Evolutionary conservation across 2,888 invertebrate species (phyloP), one percentile per base, ranked within the genome.

Genomic region (Meloe dianella): DNA sequence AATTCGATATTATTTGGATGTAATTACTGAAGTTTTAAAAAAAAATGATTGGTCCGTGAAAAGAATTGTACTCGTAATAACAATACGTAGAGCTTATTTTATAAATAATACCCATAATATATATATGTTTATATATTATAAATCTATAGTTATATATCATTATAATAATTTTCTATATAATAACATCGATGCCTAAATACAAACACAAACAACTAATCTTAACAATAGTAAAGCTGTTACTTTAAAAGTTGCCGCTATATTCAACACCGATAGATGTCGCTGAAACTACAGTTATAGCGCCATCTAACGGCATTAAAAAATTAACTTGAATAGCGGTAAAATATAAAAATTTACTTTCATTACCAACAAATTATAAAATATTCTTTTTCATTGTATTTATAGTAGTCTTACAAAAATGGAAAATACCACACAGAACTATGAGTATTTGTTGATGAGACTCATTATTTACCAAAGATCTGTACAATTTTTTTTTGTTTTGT

Each of bases 21-120:
- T 61, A 67, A 65, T 41, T n/a, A 41, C 41, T 63, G 51, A 63
- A 60, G 41, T 47, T 64, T 65, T 67, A 30, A 72, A 68, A 65
- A 63, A 63, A 67, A 68, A 68, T 70, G 67, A 69, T 77, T 77
- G 77, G 78, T 78, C 78, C 78, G 65, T 75, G 71, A 76, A 78
- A 77, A 68, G 75, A 78, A 78, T 78, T 78, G 78, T 78, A 78
- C 78, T 77, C 71, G 66, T 71, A 64, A 70, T 69, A 66, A 71
- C 62, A 35, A 54, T 66, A 68, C 30, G 60, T 41, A 64, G 65
- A 63, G 66, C 60, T 61, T 59, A 68, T 63, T 30, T 63, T 63
- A 68, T 63, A 60, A 64, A 24, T 24, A 63, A 20, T 51, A 59
- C 62, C 58, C 57, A 63, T 65, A 27, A n/a, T n/a, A n/a, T n/a